Evolutionary conservation across 2,888 invertebrate genomes (phyloP).

Genomic region (Drosophila buzzatii): DNA sequence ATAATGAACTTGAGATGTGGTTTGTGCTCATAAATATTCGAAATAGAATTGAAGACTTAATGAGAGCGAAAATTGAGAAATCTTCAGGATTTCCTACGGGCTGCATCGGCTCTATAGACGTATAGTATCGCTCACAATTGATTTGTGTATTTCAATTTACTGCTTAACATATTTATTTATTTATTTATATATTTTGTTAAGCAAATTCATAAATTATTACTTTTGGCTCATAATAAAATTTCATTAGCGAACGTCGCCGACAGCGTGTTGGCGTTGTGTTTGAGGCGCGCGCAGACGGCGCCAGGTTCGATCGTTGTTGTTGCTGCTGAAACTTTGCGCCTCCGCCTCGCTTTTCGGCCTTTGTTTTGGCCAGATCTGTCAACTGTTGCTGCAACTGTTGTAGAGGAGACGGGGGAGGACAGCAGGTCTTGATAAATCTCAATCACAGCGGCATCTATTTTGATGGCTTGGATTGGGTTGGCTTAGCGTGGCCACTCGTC

Average conservation of each 20-base stretch:
- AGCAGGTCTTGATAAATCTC: conserved; percentile 59
- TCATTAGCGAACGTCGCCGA: conserved; percentile 66
- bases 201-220: conserved; percentile 78
- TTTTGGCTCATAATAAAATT: conserved; percentile 75
- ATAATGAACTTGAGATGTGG: background rate
- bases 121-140: conserved; percentile 49
- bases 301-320: conserved; percentile 43
- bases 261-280: conserved; percentile 59
- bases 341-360: conserved; percentile 56
- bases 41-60: background rate
- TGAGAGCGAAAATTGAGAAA: conserved; percentile 1
- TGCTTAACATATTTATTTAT: conserved; percentile 71
- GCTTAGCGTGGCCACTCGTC: conserved; percentile 41
- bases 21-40: background rate
- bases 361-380: conserved; percentile 68
- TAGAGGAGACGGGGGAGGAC: background rate
- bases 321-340: conserved; percentile 21
- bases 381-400: conserved; percentile 3
- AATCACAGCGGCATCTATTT: conserved; percentile 55
- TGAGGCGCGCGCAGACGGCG: conserved; percentile 63
- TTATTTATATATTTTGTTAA: conserved; percentile 63
- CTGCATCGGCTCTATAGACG: no score
- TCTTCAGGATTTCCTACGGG: background rate
- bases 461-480: conserved; percentile 29
- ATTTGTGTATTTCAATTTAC: conserved; percentile 65